Evolutionary conservation across 2,797 vertebrate species (phyloP).

Genomic region (Takifugu ocellatus): DNA sequence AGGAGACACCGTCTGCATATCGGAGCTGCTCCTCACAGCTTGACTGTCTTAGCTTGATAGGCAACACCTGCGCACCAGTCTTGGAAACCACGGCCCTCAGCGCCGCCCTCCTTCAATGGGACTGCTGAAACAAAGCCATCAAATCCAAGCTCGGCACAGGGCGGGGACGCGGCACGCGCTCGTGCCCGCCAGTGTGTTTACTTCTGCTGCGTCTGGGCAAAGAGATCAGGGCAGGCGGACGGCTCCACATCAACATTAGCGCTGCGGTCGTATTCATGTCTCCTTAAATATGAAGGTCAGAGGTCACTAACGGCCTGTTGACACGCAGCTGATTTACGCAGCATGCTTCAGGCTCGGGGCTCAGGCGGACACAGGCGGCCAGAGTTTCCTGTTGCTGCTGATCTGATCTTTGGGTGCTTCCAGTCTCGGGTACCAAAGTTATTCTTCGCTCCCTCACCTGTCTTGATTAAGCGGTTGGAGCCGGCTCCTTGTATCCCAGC

Average conservation of each 20-base stretch:
- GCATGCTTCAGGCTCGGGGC: conserved; percentile 12
- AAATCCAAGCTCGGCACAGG: conserved; percentile 48
- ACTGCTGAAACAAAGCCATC: conserved; percentile 71
- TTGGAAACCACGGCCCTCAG: conserved; percentile 61
- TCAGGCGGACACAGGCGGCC: conserved; percentile 17
- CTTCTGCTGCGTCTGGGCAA: neutral
- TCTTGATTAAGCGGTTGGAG: conserved; percentile 77
- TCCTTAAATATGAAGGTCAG: conserved; percentile 54
- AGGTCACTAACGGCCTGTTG: conserved; percentile 64
- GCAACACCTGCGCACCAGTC: conserved; percentile 74
- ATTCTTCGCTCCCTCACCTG: conserved; percentile 71
- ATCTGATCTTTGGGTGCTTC: conserved; percentile 59
- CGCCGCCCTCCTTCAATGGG: conserved; percentile 53
- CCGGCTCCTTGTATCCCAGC: conserved; percentile 30
- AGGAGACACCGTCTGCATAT: conserved; percentile 39
- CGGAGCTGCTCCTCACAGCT: conserved; percentile 51
- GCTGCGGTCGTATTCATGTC: conserved; percentile 43
- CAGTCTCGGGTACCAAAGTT: conserved; percentile 72
- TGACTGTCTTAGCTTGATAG: conserved; percentile 63
- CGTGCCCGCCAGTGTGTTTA: conserved; percentile 2
- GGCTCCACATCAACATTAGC: conserved; percentile 23
- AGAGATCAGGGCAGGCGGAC: conserved; percentile 6
- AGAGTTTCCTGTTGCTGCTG: conserved; percentile 62
- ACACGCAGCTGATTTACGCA: conserved; percentile 60
- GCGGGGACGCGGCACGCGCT: conserved; percentile 23